Base-by-base conservation (phyloP, 2,888 invertebrate genomes). In the Diarsia mendica region DNA sequence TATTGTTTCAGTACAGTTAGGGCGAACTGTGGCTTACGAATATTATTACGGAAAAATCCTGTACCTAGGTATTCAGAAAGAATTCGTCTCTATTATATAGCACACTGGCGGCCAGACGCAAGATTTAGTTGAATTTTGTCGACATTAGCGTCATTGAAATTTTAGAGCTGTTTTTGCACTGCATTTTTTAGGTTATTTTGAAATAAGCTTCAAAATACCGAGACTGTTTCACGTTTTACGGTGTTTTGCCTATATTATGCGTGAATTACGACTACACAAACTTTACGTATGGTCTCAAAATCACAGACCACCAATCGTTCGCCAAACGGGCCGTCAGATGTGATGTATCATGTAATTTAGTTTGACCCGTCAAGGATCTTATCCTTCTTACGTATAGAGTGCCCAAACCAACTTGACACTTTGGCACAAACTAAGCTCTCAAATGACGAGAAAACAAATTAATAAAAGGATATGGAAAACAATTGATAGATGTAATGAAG, bases 301-400 rank as follows among this genome's bases (percentile, higher is more conserved):
- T 28, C 55, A 51, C 49, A 64, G 28, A 18, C 51, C 60, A 46
- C n/a, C 20, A 64, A 58, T 51, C 33, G 33, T 13, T 33, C 39
- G 58, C 33, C 64, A 60, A 74, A 75, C 64, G 67, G 13, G 20
- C 55, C 20, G 77, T 20, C 66, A 11, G 15, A 15, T 44, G 33
- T 82, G 67, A 79, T 76, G 65, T 69, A 82, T 77, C 77, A 61
- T 77, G 63, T 64, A 77, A 77, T 70, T 77, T 70, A 0, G 39
- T 55, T 67, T 77, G 70, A 63, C 83, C 79, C 13, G 70, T 82
- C 70, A 82, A 80, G 77, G 20, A 33, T 63, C 55, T 51, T 60
- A 60, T 81, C 76, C 82, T 51, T 46, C 63, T 67, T 75, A 64
- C 10, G 23, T 51, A 15, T 44, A 8, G 15, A 33, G 73, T 58